Conservation (phyloP, 2,113 vertebrate genomes). For the Triplophysa dalaica region DNA sequence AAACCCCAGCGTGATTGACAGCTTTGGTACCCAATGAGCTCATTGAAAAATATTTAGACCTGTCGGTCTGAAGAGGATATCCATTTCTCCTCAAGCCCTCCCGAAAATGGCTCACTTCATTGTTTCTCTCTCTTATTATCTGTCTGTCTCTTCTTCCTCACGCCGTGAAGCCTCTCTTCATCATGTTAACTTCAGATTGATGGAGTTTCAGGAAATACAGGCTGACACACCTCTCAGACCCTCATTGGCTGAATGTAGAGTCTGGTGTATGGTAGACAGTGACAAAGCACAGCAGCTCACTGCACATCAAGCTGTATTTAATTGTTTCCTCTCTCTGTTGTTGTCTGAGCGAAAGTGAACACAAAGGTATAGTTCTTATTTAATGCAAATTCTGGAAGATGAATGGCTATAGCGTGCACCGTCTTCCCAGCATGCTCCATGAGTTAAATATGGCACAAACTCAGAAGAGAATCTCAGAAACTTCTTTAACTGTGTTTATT, state of each 20-base stretch:
- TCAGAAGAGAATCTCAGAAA: background rate
- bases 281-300: slow-evolving; percentile 38
- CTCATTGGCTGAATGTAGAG: slow-evolving; percentile 11
- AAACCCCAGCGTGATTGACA: background rate
- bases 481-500: slow-evolving; percentile 14
- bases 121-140: background rate
- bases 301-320: slow-evolving; percentile 37
- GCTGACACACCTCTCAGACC: slow-evolving; percentile 9
- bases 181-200: slow-evolving; percentile 41
- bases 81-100: slow-evolving; percentile 14
- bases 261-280: slow-evolving; percentile 38
- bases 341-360: slow-evolving; percentile 39
- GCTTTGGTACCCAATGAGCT: background rate
- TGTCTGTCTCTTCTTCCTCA: background rate
- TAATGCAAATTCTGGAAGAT: slow-evolving; percentile 15
- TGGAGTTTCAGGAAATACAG: slow-evolving; percentile 18
- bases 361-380: slow-evolving; percentile 32
- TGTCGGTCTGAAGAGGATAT: slow-evolving; percentile 1
- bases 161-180: slow-evolving; percentile 38
- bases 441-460: background rate
- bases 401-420: background rate
- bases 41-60: slow-evolving; percentile 16
- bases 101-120: background rate
- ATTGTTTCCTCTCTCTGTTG: slow-evolving; percentile 39
- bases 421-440: background rate